Evolutionary conservation across 2,888 invertebrate genomes (phyloP), one percentile per base, ranked within the genome.

Genomic region (Tridacna crocea): DNA sequence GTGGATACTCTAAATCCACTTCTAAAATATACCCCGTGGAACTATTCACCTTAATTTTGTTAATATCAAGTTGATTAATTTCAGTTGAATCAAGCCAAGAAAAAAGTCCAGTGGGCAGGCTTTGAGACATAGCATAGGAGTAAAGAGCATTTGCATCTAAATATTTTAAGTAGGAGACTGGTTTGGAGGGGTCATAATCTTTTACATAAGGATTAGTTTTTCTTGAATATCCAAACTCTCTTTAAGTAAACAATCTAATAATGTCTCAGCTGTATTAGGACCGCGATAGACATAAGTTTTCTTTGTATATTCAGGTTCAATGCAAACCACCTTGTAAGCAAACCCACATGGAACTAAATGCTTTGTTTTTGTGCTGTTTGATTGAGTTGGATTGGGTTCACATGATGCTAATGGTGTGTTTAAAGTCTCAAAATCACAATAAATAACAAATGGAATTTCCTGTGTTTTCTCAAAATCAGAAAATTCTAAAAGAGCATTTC

Each of bases 101-200:
- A 55, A 72, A 72, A 12, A n/a, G 19, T 1, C 66, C 26, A 3
- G 24, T 11, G 22, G 92, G 91, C 60, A 92, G 47, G 15, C 80
- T 83, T 79, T 91, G 87, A 77, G 72, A 72, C 89, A 92, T 89
- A 46, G 89, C 88, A 13, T 17, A 60, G 82, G 88, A 72, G 65
- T 80, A 80, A 11, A 80, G 36, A 22, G 72, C 75, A 19, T 80
- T 80, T 22, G 55, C 48, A 58, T 75, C 80, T 15, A 75, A 15
- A 63, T 74, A 77, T n/a, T 46, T 58, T 8, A 81, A 47, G 60
- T 55, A 77, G 12, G 82, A 82, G 84, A 90, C 78, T 36, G 77
- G 75, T 65, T 77, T 68, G 36, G 22, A 19, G 12, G 84, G 72
- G 80, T 91, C 81, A 80, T 82, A 84, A 27, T 78, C 68, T 24